phyloP scores from a whole-genome alignment of 64 coral and sea anemone genomes.

The Actinia tenebrosa region DNA sequence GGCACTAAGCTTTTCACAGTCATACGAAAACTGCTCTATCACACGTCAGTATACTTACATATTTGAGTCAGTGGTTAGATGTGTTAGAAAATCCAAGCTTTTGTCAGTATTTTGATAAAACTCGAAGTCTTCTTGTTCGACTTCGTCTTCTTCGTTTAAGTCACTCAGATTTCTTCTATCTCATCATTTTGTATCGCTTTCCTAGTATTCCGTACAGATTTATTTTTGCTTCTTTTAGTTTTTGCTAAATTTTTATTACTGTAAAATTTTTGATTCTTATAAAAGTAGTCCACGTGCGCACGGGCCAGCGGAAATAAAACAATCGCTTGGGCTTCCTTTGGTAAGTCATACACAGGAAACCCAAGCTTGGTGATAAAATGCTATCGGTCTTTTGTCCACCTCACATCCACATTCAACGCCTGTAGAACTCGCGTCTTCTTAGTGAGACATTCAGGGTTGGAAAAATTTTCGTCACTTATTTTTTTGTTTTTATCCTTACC shows the following conservation, averaged over 20 bases:
- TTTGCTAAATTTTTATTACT: not conserved
- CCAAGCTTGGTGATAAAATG: not conserved
- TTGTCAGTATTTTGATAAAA: constrained; percentile 14
- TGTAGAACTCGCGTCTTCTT: too few relatives aligned
- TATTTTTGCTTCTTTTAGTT: not conserved
- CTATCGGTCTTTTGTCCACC: too few relatives aligned
- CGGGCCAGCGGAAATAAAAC: not conserved
- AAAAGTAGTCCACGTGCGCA: not conserved
- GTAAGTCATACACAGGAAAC: not conserved
- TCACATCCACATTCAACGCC: too few relatives aligned
- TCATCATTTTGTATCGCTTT: not conserved
- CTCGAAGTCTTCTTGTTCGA: constrained; percentile 12
- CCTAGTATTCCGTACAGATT: not conserved
- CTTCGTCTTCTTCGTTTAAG: not conserved
- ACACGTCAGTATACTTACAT: constrained; percentile 9
- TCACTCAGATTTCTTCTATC: not conserved
- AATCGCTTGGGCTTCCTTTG: not conserved
- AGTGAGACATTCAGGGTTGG: too few relatives aligned
- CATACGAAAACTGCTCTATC: too few relatives aligned
- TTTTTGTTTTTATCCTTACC: too few relatives aligned
- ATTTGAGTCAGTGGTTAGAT: not conserved
- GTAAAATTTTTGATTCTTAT: too few relatives aligned
- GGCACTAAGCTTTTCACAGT: too few relatives aligned
- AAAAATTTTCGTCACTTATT: too few relatives aligned
- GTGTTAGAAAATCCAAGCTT: constrained; percentile 12